Percentiles rank a stretch among this genome's conserved stretches.
Evolutionary conservation across 2,797 vertebrate genomes (phyloP).

Genomic region (Cryptoprocta ferox): DNA sequence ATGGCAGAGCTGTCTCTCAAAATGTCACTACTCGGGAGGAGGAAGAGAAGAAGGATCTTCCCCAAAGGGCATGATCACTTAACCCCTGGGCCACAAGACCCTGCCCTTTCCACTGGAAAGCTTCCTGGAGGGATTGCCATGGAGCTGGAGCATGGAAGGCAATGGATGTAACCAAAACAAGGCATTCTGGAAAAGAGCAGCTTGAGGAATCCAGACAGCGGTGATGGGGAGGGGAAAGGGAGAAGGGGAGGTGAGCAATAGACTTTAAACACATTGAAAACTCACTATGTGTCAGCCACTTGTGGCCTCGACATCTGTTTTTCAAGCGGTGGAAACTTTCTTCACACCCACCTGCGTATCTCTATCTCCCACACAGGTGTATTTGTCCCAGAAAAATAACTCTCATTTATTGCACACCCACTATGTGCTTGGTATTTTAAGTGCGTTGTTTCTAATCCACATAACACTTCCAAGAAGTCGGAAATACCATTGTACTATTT

Average conservation of each 20-base stretch:
- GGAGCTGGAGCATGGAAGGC: too few relatives aligned
- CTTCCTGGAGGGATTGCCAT: not conserved
- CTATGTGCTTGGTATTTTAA: constrained; percentile 21
- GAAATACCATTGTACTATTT: not conserved
- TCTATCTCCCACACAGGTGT: constrained; percentile 3
- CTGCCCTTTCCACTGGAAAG: not conserved
- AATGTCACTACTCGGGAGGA: not conserved
- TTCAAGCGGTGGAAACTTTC: not conserved
- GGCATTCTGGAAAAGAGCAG: not conserved
- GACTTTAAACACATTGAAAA: not conserved
- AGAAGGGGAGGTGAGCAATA: not conserved
- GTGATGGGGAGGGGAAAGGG: accelerated
- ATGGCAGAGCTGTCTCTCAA: not conserved
- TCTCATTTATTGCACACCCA: not conserved
- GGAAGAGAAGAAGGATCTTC: not conserved
- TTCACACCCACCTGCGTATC: not conserved
- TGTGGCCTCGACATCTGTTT: not conserved
- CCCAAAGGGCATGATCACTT: not conserved
- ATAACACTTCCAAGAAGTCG: not conserved
- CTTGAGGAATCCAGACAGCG: not conserved
- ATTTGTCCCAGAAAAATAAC: constrained; percentile 24
- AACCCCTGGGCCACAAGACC: not conserved
- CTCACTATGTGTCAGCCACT: not conserved
- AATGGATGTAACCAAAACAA: not conserved
- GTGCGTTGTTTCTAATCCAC: not conserved